phyloP scores from a whole-genome alignment of 2,113 vertebrate species.

The Puntigrus tetrazona region DNA sequence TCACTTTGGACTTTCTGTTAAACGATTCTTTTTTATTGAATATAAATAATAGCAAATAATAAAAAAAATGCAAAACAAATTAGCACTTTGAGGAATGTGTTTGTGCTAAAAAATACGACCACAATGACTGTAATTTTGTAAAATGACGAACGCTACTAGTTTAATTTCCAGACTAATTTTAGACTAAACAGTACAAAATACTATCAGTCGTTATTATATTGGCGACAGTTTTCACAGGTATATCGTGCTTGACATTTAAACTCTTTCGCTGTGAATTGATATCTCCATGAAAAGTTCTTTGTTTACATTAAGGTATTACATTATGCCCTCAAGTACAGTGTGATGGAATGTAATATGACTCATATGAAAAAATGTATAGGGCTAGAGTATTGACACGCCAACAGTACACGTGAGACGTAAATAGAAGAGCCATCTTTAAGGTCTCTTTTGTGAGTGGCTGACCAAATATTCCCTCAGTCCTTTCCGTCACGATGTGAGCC shows the following conservation, averaged over 20 bases:
- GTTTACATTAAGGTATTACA: slow-evolving; percentile 7
- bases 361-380: neutral
- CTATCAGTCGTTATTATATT: neutral
- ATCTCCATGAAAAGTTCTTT: neutral
- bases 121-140: neutral
- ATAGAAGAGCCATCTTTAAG: neutral
- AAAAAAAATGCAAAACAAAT: neutral
- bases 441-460: neutral
- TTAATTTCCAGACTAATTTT: neutral
- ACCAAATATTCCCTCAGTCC: slow-evolving; percentile 1
- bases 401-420: neutral
- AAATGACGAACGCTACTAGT: too few relatives aligned
- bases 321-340: slow-evolving; percentile 7
- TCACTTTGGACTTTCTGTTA: neutral
- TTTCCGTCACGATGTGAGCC: neutral
- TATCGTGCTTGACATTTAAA: slow-evolving; percentile 12
- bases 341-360: slow-evolving; percentile 7
- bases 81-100: neutral
- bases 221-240: neutral
- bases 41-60: neutral
- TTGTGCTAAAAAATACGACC: neutral
- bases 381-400: neutral
- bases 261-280: neutral
- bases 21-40: neutral
- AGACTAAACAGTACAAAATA: neutral